Evolutionary conservation across 2,888 invertebrate species (phyloP).

Genomic region (Resseliella maxima): DNA sequence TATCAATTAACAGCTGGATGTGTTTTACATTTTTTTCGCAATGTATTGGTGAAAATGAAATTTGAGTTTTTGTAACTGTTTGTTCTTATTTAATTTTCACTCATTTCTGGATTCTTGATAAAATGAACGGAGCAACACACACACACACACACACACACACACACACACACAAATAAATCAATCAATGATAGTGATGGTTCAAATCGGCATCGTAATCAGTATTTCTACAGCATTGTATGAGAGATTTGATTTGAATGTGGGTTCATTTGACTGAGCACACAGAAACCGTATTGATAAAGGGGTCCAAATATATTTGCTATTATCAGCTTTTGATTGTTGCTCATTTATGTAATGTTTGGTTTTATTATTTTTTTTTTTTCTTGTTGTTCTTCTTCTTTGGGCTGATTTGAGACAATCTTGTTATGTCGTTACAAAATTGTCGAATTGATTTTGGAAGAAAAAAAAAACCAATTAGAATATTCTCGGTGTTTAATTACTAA

Average conservation of each 20-base stretch:
- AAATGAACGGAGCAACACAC: too few species aligned
- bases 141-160: neutral
- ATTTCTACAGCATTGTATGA: neutral
- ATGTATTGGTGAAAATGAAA: neutral
- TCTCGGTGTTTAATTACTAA: too few species aligned
- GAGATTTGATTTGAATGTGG: neutral
- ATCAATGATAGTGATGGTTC: neutral
- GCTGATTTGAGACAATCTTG: too few species aligned
- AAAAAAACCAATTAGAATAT: too few species aligned
- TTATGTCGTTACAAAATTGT: too few species aligned
- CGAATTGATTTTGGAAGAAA: too few species aligned
- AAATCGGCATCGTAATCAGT: neutral
- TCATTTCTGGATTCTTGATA: slow-evolving; percentile 19
- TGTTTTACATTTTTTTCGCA: neutral
- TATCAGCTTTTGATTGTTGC: neutral
- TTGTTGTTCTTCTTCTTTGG: too few species aligned
- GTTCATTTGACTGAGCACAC: slow-evolving; percentile 4
- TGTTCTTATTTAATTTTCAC: slow-evolving; percentile 20
- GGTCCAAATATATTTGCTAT: neutral
- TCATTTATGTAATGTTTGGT: neutral
- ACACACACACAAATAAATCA: neutral
- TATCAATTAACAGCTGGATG: neutral
- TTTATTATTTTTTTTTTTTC: neutral
- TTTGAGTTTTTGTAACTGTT: neutral
- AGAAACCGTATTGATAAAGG: neutral